Percentiles rank a stretch among this genome's conserved stretches.
Evolutionary conservation across 2,888 invertebrate species (phyloP).

Genomic region (Magallana nippona): DNA sequence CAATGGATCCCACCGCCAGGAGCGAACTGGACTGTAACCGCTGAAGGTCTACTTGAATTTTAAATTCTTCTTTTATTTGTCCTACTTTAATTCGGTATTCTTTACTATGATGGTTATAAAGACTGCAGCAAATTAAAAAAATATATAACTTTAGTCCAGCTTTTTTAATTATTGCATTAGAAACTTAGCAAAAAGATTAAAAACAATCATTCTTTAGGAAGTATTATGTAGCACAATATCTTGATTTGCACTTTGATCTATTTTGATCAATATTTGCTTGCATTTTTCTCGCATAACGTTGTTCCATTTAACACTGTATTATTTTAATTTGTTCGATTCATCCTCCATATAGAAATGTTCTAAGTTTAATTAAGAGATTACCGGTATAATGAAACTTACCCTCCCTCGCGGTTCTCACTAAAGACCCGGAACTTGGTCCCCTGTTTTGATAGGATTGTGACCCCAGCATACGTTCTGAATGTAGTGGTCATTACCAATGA

Average conservation of each 20-base stretch:
- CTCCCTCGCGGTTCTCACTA: background rate
- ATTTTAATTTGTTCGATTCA: too few relatives aligned
- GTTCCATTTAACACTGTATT: too few relatives aligned
- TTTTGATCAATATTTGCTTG: too few relatives aligned
- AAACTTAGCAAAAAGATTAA: too few relatives aligned
- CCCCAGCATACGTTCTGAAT: background rate
- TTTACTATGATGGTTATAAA: background rate
- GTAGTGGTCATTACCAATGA: background rate
- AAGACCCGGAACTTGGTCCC: background rate
- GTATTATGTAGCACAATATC: too few relatives aligned
- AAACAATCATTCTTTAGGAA: too few relatives aligned
- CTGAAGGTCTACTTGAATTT: background rate
- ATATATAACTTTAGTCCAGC: too few relatives aligned
- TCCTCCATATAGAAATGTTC: background rate
- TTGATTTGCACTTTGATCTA: too few relatives aligned
- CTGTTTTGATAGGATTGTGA: background rate
- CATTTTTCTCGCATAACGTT: too few relatives aligned
- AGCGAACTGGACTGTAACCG: background rate
- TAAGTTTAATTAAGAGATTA: background rate
- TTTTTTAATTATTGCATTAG: too few relatives aligned
- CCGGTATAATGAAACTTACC: background rate
- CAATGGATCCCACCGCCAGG: background rate
- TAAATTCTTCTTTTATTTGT: background rate
- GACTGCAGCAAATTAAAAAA: background rate
- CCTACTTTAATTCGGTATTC: background rate